Base-by-base conservation (phyloP, 1,140 invertebrate genomes). In the Trichonephila clavipes region DNA sequence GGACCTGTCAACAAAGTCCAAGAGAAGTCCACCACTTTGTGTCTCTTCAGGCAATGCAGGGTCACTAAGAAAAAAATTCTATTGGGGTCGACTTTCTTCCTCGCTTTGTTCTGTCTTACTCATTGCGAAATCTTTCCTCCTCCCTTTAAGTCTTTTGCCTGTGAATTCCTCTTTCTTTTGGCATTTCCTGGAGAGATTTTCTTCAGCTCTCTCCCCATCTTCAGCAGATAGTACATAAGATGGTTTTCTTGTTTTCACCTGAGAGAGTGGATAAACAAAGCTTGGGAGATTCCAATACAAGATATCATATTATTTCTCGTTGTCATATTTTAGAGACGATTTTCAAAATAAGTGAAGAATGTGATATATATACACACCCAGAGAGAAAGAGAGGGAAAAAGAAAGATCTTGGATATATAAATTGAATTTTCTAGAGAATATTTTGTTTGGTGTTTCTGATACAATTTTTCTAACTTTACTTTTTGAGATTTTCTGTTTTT, bases 1-100 rank as follows among this genome's bases (percentile, higher is more conserved):
- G 85, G 28, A 87, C 59, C 21, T 87, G 85, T 87, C 85, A 64
- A n/a, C 28, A 87, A 87, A 87, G 59, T 64, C 85, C 85, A 16
- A 28, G 59, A 87, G 85, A 87, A 87, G 59, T 87, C 61, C 24
- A 64, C 59, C 59, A n/a, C 85, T 87, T 87, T 87, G 85, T 87
- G 85, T 61, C 82, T 59, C 44, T 24, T 85, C 58, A 7, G 72
- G 28, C 28, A 77, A 16, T 77, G 28, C 28, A 24, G 28, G 72
- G 72, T 77, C 72, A 77, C 28, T 3, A 77, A 40, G 72, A 77
- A 77, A 77, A 77, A 85, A 59, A 85, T 85, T 85, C 82, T 85
- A 59, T 85, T 85, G 82, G 24, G 44, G 82, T 85, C 82, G 82
- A 85, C 44, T 85, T 51, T 85, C 21, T 85, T 85, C 58, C 7